Percentiles rank a stretch among this genome's conserved stretches.
Evolutionary conservation across 2,797 vertebrate genomes (phyloP).

Genomic region (Fundulus diaphanus): DNA sequence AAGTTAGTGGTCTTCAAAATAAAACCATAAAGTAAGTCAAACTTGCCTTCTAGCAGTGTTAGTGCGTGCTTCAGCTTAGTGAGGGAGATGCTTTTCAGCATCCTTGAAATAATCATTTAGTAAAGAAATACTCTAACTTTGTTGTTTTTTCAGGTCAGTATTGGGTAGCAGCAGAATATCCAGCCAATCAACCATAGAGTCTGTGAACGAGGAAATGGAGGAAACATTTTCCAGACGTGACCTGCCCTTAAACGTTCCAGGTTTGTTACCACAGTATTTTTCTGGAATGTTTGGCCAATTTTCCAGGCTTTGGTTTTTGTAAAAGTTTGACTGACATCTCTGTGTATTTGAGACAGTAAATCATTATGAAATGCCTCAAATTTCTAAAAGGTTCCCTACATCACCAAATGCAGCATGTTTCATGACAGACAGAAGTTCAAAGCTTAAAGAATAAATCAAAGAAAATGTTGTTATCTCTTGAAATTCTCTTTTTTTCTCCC

Average conservation of each 20-base stretch:
- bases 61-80: background rate
- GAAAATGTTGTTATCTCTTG: background rate
- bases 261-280: conserved; percentile 55
- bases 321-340: background rate
- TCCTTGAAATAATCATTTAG: background rate
- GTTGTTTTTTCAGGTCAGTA: conserved; percentile 79
- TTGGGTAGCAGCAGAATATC: conserved; percentile 82
- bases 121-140: conserved; percentile 2
- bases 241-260: conserved; percentile 67
- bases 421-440: background rate
- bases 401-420: background rate
- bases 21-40: background rate
- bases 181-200: conserved; percentile 70
- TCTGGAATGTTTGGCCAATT: background rate
- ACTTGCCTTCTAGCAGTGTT: background rate
- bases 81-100: background rate
- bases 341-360: background rate
- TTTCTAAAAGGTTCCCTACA: background rate
- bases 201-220: conserved; percentile 75
- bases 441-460: background rate
- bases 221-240: conserved; percentile 75
- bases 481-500: no score
- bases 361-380: background rate
- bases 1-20: background rate
- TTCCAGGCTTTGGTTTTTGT: background rate